Conservation (phyloP, 2,888 invertebrate species). For the Philereme vetulata region DNA sequence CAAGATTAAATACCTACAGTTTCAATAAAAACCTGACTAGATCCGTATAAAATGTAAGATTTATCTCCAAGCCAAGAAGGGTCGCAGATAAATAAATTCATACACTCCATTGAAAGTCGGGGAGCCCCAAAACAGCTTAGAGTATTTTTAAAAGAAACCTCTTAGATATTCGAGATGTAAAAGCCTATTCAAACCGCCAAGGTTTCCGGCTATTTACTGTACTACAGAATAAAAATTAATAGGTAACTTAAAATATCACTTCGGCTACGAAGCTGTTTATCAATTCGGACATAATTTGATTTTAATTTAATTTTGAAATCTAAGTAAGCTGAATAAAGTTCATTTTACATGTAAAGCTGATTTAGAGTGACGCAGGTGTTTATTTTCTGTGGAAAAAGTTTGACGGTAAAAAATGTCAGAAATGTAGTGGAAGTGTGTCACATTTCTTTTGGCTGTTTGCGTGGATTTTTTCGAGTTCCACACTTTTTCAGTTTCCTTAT, state of each 20-base stretch:
- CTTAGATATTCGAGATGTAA: constrained; percentile 37
- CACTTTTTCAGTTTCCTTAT: constrained; percentile 10
- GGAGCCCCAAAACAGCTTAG: constrained; percentile 56
- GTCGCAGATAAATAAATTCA: constrained; percentile 69
- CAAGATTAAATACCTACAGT: constrained; percentile 54
- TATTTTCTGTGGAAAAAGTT: constrained; percentile 23
- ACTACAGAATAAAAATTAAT: constrained; percentile 16
- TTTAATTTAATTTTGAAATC: not conserved
- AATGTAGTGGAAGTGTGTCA: constrained; percentile 20
- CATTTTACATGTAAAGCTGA: not conserved
- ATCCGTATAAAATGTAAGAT: constrained; percentile 71
- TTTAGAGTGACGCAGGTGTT: not conserved
- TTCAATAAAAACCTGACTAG: constrained; percentile 71
- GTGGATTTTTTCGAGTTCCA: constrained; percentile 15
- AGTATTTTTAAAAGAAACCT: constrained; percentile 67
- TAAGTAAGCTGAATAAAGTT: not conserved
- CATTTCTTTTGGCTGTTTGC: constrained; percentile 16
- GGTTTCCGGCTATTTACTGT: constrained; percentile 36
- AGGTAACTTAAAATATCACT: not conserved
- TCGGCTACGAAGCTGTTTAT: not conserved
- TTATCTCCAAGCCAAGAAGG: constrained; percentile 53
- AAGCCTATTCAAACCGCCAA: constrained; percentile 37
- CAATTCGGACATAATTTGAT: not conserved
- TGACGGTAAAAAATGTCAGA: constrained; percentile 18
- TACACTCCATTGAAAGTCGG: constrained; percentile 68